A percentile compares a stretch with the other conserved stretches of the same genome.
Evolutionary conservation across 30 jellyfish, hydroid and myxozoan species (phyloP).

Genomic region (Rhopilema esculentum): DNA sequence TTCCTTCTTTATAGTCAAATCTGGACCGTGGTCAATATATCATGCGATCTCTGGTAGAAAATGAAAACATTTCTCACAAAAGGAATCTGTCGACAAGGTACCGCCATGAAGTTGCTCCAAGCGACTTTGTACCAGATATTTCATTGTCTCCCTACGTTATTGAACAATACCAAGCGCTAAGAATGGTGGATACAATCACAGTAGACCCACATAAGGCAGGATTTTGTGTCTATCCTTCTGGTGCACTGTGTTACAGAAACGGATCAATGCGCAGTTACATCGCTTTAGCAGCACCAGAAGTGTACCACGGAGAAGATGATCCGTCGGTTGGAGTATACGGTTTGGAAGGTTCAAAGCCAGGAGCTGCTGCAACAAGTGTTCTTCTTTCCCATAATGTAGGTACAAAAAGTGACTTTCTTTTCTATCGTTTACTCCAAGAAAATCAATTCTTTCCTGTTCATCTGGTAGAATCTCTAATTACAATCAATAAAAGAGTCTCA

Average conservation of each 20-base stretch:
- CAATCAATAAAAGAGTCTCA: too few species aligned
- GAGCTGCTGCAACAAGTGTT: conserved; percentile 87
- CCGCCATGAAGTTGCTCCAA: neutral
- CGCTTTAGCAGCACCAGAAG: conserved; percentile 69
- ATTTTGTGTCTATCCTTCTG: conserved; percentile 75
- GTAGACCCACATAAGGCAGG: conserved; percentile 82
- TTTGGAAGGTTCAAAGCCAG: conserved; percentile 81
- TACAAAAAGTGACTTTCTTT: neutral
- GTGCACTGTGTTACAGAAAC: conserved; percentile 78
- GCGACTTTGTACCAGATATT: conserved; percentile 47
- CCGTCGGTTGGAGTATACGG: conserved; percentile 74
- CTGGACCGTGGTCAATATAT: neutral
- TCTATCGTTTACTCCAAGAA: neutral
- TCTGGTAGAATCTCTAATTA: neutral
- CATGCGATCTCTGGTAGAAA: neutral
- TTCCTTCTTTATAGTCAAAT: neutral
- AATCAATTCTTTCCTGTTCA: neutral
- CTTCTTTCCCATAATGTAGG: conserved; percentile 69
- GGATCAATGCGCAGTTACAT: conserved; percentile 70
- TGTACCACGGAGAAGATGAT: conserved; percentile 65
- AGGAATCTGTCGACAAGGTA: neutral
- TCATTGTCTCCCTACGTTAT: conserved; percentile 53
- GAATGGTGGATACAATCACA: conserved; percentile 71
- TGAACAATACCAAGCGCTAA: conserved; percentile 40
- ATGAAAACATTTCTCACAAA: neutral